Conservation (phyloP, 2,888 invertebrate genomes). For the Sylvicola cinctus region DNA sequence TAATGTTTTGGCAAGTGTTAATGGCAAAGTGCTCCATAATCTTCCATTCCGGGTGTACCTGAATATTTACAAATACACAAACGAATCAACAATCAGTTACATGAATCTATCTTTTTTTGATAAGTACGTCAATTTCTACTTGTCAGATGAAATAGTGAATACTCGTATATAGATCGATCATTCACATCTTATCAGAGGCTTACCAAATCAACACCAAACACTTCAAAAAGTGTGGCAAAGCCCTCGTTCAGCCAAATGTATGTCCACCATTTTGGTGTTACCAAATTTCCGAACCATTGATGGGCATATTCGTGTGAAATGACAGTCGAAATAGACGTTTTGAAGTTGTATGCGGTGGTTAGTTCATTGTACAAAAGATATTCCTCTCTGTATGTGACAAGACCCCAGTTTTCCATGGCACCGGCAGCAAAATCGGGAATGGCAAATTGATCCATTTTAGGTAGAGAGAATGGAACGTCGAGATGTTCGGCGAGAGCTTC, state of each 20-base stretch:
- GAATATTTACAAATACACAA: not conserved
- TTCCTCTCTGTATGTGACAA: slow-evolving; percentile 51
- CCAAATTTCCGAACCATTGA: slow-evolving; percentile 62
- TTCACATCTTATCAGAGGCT: not conserved
- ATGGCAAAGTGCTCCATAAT: not conserved
- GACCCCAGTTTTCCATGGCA: slow-evolving; percentile 91
- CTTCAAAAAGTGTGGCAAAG: slow-evolving; percentile 49
- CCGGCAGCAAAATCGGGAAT: slow-evolving; percentile 66
- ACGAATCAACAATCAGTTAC: not conserved
- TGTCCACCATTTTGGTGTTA: slow-evolving; percentile 48
- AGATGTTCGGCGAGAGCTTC: slow-evolving; percentile 49
- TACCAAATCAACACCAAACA: slow-evolving; percentile 34
- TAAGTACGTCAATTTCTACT: no score
- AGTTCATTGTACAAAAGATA: slow-evolving; percentile 2
- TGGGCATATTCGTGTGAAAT: slow-evolving; percentile 41
- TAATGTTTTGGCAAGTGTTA: not conserved
- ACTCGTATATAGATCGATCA: not conserved
- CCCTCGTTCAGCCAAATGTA: slow-evolving; percentile 55
- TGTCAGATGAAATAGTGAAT: not conserved
- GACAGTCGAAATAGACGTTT: slow-evolving; percentile 16
- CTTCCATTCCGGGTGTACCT: not conserved
- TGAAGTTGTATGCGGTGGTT: slow-evolving; percentile 1
- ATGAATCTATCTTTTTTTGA: not conserved
- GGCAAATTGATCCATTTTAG: slow-evolving; percentile 74
- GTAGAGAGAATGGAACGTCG: slow-evolving; percentile 46